Conservation (phyloP, 2,113 vertebrate genomes). For the Hydrolagus affinis region DNA sequence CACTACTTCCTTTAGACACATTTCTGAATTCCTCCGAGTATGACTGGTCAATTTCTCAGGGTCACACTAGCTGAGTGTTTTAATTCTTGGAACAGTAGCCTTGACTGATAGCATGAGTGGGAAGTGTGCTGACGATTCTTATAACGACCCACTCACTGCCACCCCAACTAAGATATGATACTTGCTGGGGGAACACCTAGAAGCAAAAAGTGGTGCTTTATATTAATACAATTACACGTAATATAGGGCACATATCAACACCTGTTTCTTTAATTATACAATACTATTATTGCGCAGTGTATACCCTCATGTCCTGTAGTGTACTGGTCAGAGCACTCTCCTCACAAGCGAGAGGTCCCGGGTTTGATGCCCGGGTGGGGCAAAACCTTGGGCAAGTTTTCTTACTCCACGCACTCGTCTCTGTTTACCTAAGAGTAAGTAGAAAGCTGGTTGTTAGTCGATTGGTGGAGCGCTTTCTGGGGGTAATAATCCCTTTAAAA, state of each 20-base stretch:
- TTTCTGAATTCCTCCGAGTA: conserved; percentile 58
- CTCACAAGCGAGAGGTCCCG: no score
- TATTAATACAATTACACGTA: not conserved
- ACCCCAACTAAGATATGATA: not conserved
- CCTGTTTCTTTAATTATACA: not conserved
- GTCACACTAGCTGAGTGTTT: conserved; percentile 42
- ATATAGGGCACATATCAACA: not conserved
- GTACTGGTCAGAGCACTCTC: no score
- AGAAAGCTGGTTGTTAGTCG: no score
- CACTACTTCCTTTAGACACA: conserved; percentile 58
- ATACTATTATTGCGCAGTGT: not conserved
- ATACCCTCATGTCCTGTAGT: no score
- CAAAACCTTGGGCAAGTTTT: no score
- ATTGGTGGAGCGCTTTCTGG: no score
- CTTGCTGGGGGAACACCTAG: not conserved
- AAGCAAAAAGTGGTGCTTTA: not conserved
- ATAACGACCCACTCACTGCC: conserved; percentile 26
- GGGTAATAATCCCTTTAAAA: no score
- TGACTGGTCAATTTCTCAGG: conserved; percentile 64
- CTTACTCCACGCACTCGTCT: no score
- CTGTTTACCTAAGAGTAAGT: no score
- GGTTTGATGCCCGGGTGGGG: no score
- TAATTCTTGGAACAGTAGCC: conserved; percentile 47
- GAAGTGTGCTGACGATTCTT: not conserved
- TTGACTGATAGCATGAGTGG: conserved; percentile 33